Percentiles rank a stretch among this genome's conserved stretches.
phyloP scores from a whole-genome alignment of 2,888 invertebrate species.

The Euzophera pinguis region DNA sequence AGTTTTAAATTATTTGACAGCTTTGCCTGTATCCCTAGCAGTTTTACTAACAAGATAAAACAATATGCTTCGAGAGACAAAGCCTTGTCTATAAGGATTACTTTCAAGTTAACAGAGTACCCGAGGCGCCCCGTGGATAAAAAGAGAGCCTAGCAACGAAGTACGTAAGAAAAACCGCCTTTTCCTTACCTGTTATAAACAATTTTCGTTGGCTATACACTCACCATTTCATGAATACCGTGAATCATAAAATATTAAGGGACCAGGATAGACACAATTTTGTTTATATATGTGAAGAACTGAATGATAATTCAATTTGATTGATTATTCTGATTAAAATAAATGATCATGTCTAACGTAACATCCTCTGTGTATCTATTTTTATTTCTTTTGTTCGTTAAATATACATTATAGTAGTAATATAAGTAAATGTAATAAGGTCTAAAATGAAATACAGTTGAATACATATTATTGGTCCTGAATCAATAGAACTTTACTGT shows the following conservation, averaged over 20 bases:
- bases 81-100: slow-evolving; percentile 4
- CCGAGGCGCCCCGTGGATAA: slow-evolving; percentile 1
- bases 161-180: slow-evolving; percentile 2
- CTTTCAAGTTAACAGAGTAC: slow-evolving; percentile 2
- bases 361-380: too few species aligned
- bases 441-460: too few species aligned
- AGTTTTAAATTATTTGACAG: background rate
- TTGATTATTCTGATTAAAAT: too few species aligned
- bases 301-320: too few species aligned
- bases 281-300: too few species aligned
- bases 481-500: too few species aligned
- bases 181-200: slow-evolving; percentile 11
- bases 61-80: background rate
- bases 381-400: too few species aligned
- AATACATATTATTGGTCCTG: too few species aligned
- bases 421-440: too few species aligned
- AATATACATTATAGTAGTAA: too few species aligned
- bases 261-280: background rate
- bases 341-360: too few species aligned
- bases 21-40: background rate
- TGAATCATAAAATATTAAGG: background rate
- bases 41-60: slow-evolving; percentile 5
- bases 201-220: slow-evolving; percentile 13
- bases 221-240: slow-evolving; percentile 9
- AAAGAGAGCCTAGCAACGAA: slow-evolving; percentile 5